phyloP scores from a whole-genome alignment of 2,888 invertebrate genomes.

The Eristalis pertinax region DNA sequence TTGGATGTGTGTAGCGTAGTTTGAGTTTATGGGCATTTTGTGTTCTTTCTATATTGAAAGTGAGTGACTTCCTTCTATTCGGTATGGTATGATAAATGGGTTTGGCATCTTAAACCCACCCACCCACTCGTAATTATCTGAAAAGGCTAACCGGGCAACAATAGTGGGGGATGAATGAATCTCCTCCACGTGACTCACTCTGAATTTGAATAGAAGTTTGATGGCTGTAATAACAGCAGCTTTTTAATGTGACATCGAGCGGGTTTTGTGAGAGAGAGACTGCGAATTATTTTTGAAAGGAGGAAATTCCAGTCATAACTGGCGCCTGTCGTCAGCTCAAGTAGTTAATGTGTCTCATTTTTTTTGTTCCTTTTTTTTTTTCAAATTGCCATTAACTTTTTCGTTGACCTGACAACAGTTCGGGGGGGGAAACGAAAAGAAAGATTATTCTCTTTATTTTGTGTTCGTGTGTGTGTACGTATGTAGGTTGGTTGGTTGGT shows the following conservation, averaged over 20 bases:
- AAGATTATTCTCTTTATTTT: background rate
- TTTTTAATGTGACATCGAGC: constrained; percentile 46
- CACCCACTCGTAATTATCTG: background rate
- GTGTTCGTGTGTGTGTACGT: background rate
- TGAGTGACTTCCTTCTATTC: constrained; percentile 58
- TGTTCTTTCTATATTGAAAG: constrained; percentile 31
- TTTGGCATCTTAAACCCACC: constrained; percentile 48
- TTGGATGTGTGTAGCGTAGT: background rate
- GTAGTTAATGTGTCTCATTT: constrained; percentile 33
- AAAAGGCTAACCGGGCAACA: background rate
- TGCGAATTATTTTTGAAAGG: constrained; percentile 21
- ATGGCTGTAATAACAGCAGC: constrained; percentile 33
- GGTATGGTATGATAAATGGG: constrained; percentile 54
- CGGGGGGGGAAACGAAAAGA: too few species aligned
- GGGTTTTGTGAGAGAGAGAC: constrained; percentile 30
- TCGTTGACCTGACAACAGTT: background rate
- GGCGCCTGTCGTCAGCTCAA: constrained; percentile 58
- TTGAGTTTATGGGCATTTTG: constrained; percentile 29
- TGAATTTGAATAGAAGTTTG: constrained; percentile 29
- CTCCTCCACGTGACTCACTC: constrained; percentile 53
- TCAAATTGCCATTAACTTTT: background rate
- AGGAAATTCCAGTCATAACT: constrained; percentile 50
- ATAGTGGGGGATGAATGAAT: constrained; percentile 19
- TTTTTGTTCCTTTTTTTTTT: background rate
- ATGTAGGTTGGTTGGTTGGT: background rate